phyloP scores from a whole-genome alignment of 92 coral and sea anemone genomes.

The Porites rus region DNA sequence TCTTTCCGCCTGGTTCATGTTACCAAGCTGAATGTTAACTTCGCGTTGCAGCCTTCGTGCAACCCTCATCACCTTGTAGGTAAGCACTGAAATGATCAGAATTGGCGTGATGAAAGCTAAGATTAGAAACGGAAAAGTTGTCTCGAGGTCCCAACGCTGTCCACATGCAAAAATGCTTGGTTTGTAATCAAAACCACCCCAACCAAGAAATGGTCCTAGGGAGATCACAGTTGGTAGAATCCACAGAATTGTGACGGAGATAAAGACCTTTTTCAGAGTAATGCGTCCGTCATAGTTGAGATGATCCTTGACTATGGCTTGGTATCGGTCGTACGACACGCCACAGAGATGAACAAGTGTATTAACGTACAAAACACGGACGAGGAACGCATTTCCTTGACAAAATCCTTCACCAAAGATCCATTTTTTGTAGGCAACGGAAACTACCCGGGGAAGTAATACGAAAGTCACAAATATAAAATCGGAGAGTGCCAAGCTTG shows the following conservation, averaged over 20 bases:
- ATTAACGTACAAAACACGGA: not conserved
- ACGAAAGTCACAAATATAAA: not conserved
- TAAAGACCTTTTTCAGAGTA: not conserved
- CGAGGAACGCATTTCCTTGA: not conserved
- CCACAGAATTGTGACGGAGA: not conserved
- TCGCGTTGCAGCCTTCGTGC: not conserved
- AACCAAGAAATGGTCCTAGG: not conserved
- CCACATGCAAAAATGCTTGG: not conserved
- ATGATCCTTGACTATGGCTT: not conserved
- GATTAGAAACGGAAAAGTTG: not conserved
- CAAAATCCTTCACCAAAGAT: not conserved
- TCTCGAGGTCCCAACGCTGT: not conserved
- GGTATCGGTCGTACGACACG: not conserved
- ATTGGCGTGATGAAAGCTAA: not conserved
- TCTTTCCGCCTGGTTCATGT: not conserved
- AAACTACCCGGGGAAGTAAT: not conserved
- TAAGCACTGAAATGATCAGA: not conserved
- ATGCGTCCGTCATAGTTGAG: not conserved
- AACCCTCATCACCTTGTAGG: not conserved
- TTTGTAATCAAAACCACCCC: not conserved
- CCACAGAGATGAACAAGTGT: not conserved
- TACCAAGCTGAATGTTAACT: not conserved
- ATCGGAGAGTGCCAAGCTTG: not conserved
- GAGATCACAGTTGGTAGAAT: not conserved
- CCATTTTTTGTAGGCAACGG: not conserved